Base-by-base conservation (phyloP, 2,113 vertebrate species). In the Mandrillus leucophaeus region DNA sequence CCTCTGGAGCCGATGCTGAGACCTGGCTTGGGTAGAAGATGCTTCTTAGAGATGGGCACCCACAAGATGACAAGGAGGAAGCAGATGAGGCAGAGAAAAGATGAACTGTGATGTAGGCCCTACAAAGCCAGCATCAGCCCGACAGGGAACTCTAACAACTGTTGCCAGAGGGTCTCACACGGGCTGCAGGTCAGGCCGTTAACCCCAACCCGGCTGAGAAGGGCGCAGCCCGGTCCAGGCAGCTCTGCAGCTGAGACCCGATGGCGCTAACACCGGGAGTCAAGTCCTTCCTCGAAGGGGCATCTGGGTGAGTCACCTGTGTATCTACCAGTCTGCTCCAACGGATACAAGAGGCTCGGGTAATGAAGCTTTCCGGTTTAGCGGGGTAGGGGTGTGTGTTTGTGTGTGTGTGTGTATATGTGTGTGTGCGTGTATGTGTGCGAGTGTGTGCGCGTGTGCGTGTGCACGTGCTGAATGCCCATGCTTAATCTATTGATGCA, bases 381-480 rank as follows among this genome's bases (percentile, higher is more conserved):
- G 6, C 23, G 66, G 10, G 25, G 11, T n/a, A 13, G 2, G 64
- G 5, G 13, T 16, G 30, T 52, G 7, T n/a, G 23, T 2, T 2
- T 9, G 35, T 20, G 0, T 52, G 16, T 52, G n/a, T 17, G 16
- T 52, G n/a, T 17, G 14, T 32, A 9, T 43, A 23, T 50, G 50
- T 16, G 50, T 5, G 59, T 12, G 10, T 13, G 10, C 0, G 1
- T 12, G 23, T 59, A 9, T 22, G 70, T 17, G 3, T 16, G 14
- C 38, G 5, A 20, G n/a, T 16, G 40, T 43, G 40, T 1, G 14
- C 32, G 13, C 30, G 30, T 4, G 22, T 59, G 11, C 12, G 50
- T 9, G 5, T 12, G 14, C 48, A 10, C 16, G 32, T 17, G 40
- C 2, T 73, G 72, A 25, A 22, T 48, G 43, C 27, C 14, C 14